A percentile compares a stretch with the other conserved stretches of the same genome.
These are phyloP conservation scores for Ashinkailepas kermadecensis DNA, from an alignment of 2,888 invertebrate genomes.

Conservation along the genomic window DNA sequence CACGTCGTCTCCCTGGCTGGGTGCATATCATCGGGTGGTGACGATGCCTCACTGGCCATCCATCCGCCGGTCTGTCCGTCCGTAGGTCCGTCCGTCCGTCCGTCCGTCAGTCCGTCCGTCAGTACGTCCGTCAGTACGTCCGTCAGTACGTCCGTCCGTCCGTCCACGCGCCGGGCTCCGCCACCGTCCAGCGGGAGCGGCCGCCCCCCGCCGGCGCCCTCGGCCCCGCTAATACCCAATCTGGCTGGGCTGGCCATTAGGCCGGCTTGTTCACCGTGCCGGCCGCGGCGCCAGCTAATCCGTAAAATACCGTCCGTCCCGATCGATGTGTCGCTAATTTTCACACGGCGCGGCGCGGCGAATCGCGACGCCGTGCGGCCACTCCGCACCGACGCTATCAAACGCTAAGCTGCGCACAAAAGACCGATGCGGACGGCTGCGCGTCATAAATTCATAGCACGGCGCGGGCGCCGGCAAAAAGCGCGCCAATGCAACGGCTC, in stretches of 20 bases:
- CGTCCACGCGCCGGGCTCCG: neutral
- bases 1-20: neutral
- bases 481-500: neutral
- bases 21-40: too few species aligned
- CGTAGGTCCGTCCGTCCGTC: neutral
- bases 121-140: neutral
- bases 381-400: too few species aligned
- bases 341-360: neutral
- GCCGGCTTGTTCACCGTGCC: neutral
- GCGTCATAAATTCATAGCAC: conserved; percentile 13
- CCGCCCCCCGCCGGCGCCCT: neutral
- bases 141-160: neutral
- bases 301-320: conserved; percentile 6
- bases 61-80: too few species aligned
- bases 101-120: neutral
- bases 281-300: neutral
- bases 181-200: too few species aligned
- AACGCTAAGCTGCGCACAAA: conserved; percentile 3
- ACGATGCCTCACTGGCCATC: too few species aligned
- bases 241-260: neutral
- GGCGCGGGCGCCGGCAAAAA: neutral
- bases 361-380: too few species aligned
- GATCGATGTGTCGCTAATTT: neutral
- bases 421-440: neutral
- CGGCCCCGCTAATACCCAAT: conserved; percentile 13